Conservation (phyloP, 2,888 invertebrate genomes). For the Allygus modestus region DNA sequence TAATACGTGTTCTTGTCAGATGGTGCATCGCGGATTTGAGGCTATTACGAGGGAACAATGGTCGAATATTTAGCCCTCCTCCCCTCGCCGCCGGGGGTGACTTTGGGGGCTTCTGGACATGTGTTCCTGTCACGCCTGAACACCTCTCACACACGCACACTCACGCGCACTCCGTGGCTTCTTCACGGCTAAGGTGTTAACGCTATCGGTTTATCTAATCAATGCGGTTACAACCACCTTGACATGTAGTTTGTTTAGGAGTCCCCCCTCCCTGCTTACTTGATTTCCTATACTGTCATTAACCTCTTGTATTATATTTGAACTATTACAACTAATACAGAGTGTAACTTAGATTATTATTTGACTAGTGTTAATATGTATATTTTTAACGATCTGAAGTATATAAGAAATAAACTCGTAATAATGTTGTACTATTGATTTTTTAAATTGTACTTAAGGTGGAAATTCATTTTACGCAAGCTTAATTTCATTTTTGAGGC, state of each 20-base stretch:
- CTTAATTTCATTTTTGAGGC: no score
- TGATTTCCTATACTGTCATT: no score
- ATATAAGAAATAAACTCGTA: no score
- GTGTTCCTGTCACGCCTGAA: constrained; percentile 60
- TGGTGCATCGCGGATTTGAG: neutral
- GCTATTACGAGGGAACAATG: constrained; percentile 35
- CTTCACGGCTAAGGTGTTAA: constrained; percentile 37
- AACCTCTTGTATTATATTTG: no score
- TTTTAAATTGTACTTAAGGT: no score
- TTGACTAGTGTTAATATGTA: no score
- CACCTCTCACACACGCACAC: neutral
- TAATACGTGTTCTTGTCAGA: constrained; percentile 39
- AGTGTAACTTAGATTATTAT: no score
- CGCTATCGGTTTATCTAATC: neutral
- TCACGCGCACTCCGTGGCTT: neutral
- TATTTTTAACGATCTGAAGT: no score
- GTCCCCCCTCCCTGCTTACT: no score
- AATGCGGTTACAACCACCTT: neutral
- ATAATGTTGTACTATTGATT: no score
- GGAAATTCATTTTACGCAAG: no score
- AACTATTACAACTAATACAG: no score
- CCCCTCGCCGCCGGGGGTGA: neutral
- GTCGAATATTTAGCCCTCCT: neutral
- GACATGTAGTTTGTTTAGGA: neutral
- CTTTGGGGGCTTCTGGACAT: constrained; percentile 56